Conservation (phyloP, 1,140 invertebrate genomes). For the Formica exsecta region DNA sequence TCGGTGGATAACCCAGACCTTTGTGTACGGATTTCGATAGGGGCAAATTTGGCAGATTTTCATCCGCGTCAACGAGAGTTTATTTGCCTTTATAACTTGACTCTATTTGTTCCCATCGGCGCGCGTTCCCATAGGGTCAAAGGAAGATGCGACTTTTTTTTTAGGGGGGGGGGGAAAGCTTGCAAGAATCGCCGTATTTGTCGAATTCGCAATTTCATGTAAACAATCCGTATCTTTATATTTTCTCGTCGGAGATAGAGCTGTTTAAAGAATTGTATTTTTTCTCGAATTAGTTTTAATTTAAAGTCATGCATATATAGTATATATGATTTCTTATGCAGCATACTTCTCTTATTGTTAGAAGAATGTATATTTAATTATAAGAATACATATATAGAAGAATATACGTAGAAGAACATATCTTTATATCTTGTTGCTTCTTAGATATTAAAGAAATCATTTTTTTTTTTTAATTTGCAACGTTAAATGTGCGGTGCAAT, state of each 20-base stretch:
- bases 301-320: background rate
- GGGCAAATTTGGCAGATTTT: constrained; percentile 48
- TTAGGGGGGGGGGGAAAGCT: too few relatives aligned
- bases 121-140: background rate
- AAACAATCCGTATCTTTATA: background rate
- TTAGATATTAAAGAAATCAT: constrained; percentile 13
- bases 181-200: background rate
- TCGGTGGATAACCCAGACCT: background rate
- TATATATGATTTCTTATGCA: too few relatives aligned
- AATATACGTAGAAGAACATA: background rate
- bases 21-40: constrained; percentile 39
- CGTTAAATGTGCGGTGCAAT: background rate
- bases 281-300: background rate
- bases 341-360: too few relatives aligned
- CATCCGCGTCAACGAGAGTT: constrained; percentile 14
- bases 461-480: constrained; percentile 20
- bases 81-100: constrained; percentile 38
- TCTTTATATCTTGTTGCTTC: background rate
- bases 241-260: background rate
- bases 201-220: background rate
- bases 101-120: constrained; percentile 23
- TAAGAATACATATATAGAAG: background rate
- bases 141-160: constrained; percentile 15
- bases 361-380: too few relatives aligned
- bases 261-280: too few relatives aligned